phyloP scores from a whole-genome alignment of 2,888 invertebrate species.

The Phasia obesa region DNA sequence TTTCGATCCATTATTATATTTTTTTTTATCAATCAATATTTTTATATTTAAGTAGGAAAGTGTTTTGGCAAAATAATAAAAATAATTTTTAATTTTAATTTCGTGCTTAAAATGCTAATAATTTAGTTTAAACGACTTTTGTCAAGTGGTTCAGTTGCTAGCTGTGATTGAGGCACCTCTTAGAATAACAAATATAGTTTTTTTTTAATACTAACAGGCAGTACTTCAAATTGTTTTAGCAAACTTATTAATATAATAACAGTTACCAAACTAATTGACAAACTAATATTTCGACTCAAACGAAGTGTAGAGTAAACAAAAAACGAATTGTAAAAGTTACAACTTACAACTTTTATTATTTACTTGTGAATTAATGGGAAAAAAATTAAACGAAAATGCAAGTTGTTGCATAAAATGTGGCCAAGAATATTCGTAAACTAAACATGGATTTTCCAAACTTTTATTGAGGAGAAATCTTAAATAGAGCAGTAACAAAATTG shows the following conservation, averaged over 20 bases:
- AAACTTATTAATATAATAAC: background rate
- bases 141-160: too few relatives aligned
- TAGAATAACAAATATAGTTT: background rate
- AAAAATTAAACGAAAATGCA: background rate
- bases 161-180: background rate
- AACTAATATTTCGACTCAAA: background rate
- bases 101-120: too few relatives aligned
- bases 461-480: background rate
- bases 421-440: constrained; percentile 17
- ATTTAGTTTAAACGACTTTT: too few relatives aligned
- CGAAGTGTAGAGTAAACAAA: background rate
- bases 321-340: background rate
- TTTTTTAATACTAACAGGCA: background rate
- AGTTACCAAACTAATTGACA: background rate
- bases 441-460: constrained; percentile 22
- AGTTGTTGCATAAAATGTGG: background rate
- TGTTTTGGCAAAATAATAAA: too few relatives aligned
- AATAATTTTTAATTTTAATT: too few relatives aligned
- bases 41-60: too few relatives aligned
- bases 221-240: background rate
- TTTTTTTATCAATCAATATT: too few relatives aligned
- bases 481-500: background rate
- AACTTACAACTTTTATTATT: constrained; percentile 49
- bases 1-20: too few relatives aligned
- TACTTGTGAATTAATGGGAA: constrained; percentile 16